Percentiles rank a stretch among this genome's conserved stretches.
Conservation (phyloP, 2,888 invertebrate genomes). For the Zaprionus lineosus region DNA sequence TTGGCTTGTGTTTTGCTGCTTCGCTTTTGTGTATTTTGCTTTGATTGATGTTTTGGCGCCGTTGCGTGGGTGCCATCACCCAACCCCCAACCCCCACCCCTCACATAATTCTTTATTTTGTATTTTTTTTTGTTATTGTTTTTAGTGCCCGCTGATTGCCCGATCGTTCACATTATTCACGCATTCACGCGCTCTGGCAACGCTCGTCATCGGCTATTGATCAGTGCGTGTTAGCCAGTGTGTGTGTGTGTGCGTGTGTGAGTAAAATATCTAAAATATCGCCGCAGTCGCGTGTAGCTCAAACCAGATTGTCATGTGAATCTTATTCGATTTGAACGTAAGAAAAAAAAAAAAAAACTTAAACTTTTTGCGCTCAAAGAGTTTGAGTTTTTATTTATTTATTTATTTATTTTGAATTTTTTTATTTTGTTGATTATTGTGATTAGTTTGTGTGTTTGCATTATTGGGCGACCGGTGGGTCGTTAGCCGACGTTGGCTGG, state of each 20-base stretch:
- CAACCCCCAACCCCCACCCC: background rate
- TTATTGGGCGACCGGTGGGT: constrained; percentile 26
- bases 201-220: constrained; percentile 18
- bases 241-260: constrained; percentile 6
- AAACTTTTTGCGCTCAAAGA: no score
- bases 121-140: constrained; percentile 34
- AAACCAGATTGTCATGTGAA: constrained; percentile 72
- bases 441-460: constrained; percentile 37
- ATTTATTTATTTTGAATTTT: background rate
- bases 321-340: constrained; percentile 31
- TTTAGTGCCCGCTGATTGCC: constrained; percentile 6
- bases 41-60: constrained; percentile 75
- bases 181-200: constrained; percentile 43
- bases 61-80: constrained; percentile 46
- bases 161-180: constrained; percentile 11
- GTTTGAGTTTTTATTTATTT: background rate
- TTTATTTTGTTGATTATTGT: constrained; percentile 16
- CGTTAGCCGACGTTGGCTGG: constrained; percentile 23
- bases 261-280: constrained; percentile 32
- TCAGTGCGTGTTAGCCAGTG: background rate
- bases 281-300: constrained; percentile 48
- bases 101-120: background rate
- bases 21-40: constrained; percentile 48
- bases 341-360: no score
- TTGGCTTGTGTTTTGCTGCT: constrained; percentile 34